phyloP scores from a whole-genome alignment of 2,888 invertebrate species.

The Brenthis daphne region DNA sequence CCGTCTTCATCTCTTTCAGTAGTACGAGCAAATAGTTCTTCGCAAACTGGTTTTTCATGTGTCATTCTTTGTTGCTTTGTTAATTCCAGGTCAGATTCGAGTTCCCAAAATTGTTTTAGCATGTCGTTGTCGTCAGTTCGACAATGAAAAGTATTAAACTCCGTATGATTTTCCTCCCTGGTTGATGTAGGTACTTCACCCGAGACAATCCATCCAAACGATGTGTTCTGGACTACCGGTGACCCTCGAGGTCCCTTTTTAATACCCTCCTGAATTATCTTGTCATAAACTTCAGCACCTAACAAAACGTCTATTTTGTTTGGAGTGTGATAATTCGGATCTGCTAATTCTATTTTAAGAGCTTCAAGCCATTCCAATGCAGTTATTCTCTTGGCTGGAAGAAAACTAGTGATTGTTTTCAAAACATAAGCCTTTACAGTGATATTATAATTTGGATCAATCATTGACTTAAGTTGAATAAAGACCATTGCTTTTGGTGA shows the following conservation, averaged over 20 bases:
- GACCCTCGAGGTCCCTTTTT: constrained; percentile 33
- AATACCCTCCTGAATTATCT: constrained; percentile 39
- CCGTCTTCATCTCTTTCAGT: constrained; percentile 28
- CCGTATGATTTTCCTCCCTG: neutral
- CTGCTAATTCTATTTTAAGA: constrained; percentile 28
- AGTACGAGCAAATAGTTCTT: constrained; percentile 23
- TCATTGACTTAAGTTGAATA: no score
- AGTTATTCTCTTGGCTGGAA: constrained; percentile 5
- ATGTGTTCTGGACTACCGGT: constrained; percentile 38
- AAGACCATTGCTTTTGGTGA: no score
- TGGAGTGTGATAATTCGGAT: constrained; percentile 35
- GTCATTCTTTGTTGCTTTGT: constrained; percentile 12
- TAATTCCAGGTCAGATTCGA: constrained; percentile 14
- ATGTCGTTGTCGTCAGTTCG: constrained; percentile 25
- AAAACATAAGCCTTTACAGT: constrained; percentile 3
- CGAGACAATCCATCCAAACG: constrained; percentile 44
- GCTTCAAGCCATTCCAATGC: constrained; percentile 3
- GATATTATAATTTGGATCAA: no score
- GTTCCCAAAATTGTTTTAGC: constrained; percentile 28
- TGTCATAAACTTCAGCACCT: constrained; percentile 42
- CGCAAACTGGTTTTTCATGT: constrained; percentile 25
- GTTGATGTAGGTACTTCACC: constrained; percentile 23
- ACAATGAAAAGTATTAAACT: constrained; percentile 1
- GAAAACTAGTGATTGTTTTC: constrained; percentile 4
- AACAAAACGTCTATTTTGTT: constrained; percentile 40